Percentiles rank a stretch among this genome's conserved stretches.
Evolutionary conservation across 1,140 invertebrate species (phyloP).

Genomic region (Pseudomyrmex cubaensis): DNA sequence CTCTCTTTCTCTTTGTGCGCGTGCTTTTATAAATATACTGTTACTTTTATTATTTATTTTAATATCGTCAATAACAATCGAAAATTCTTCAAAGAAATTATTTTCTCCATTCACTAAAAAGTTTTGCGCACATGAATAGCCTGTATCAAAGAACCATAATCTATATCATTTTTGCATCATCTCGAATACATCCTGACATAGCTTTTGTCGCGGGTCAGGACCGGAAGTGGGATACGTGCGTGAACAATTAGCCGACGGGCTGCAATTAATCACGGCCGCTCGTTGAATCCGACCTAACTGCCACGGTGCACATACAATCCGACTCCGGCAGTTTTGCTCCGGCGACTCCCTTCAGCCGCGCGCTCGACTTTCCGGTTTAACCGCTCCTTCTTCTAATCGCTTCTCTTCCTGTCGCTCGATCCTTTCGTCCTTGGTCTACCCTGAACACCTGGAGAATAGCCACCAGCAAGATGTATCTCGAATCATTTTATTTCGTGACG

Average conservation of each 20-base stretch:
- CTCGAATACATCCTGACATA: conserved; percentile 24
- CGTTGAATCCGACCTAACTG: conserved; percentile 52
- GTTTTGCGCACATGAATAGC: too few species aligned
- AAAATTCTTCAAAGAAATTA: too few species aligned
- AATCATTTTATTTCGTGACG: conserved; percentile 3
- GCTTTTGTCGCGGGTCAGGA: conserved; percentile 8
- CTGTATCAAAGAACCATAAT: too few species aligned
- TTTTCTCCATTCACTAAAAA: too few species aligned
- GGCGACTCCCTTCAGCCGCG: conserved; percentile 56
- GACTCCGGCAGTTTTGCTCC: conserved; percentile 62
- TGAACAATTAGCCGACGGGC: conserved; percentile 54
- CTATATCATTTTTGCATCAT: background rate
- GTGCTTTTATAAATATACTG: too few species aligned
- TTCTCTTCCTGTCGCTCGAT: conserved; percentile 71
- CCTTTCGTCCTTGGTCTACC: conserved; percentile 69
- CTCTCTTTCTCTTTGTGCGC: too few species aligned
- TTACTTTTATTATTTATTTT: too few species aligned
- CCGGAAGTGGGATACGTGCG: conserved; percentile 62
- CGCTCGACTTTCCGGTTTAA: conserved; percentile 79
- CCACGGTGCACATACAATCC: conserved; percentile 55
- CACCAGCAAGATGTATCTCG: conserved; percentile 8
- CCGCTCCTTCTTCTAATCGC: conserved; percentile 75
- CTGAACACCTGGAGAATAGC: conserved; percentile 39
- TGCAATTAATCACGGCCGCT: conserved; percentile 52
- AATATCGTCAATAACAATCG: too few species aligned